Percentiles rank a stretch among this genome's conserved stretches.
phyloP scores from a whole-genome alignment of 2,888 invertebrate species.

The Kuschelorhynchus macadamiae region DNA sequence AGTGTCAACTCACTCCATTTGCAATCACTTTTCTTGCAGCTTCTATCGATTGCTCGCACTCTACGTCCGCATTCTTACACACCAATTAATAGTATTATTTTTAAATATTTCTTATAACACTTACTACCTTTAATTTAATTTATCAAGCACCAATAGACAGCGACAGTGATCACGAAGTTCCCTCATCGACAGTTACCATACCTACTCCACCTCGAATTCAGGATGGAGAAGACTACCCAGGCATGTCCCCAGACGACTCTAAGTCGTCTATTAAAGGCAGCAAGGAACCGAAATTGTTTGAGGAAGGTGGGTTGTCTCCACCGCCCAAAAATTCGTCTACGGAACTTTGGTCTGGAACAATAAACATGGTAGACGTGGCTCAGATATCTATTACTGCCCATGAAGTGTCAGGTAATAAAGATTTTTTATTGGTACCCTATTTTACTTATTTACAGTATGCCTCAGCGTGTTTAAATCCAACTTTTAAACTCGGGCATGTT shows the following conservation, averaged over 20 bases:
- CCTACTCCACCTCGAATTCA: slow-evolving; percentile 71
- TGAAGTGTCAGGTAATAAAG: slow-evolving; percentile 76
- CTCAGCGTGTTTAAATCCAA: too few species aligned
- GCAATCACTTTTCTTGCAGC: too few species aligned
- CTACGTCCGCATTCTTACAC: too few species aligned
- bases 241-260: slow-evolving; percentile 35
- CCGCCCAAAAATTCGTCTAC: slow-evolving; percentile 58
- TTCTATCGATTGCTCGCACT: too few species aligned
- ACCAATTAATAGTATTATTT: neutral
- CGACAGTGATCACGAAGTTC: slow-evolving; percentile 81
- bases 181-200: slow-evolving; percentile 83
- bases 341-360: slow-evolving; percentile 82
- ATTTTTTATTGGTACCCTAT: too few species aligned
- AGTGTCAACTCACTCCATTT: too few species aligned
- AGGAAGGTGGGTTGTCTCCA: slow-evolving; percentile 56
- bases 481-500: too few species aligned
- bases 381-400: slow-evolving; percentile 88
- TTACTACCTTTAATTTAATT: too few species aligned
- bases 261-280: slow-evolving; percentile 43
- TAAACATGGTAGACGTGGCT: slow-evolving; percentile 93
- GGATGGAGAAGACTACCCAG: slow-evolving; percentile 62
- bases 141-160: slow-evolving; percentile 70
- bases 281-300: slow-evolving; percentile 37
- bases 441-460: too few species aligned
- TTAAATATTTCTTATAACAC: too few species aligned